Percentiles rank a stretch among this genome's conserved stretches.
These are phyloP conservation scores for Pristionchus fissidentatus DNA, from an alignment of 2,888 invertebrate genomes.

Conservation along the genomic window DNA sequence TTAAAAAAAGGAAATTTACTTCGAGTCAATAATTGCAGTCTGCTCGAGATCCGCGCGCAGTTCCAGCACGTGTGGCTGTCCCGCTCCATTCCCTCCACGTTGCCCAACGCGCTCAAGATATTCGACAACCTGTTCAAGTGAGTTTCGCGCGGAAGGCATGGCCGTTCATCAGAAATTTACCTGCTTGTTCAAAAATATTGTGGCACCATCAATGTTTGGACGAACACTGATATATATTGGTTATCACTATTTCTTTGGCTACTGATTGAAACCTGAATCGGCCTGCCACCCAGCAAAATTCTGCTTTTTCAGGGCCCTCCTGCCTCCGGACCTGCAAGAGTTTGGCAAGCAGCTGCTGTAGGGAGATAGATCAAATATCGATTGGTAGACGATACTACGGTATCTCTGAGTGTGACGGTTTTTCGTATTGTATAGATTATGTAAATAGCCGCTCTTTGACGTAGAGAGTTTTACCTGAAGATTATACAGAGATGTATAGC, in stretches of 20 bases:
- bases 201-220: no score
- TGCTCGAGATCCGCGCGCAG: slow-evolving; percentile 69
- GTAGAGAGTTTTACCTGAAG: not conserved
- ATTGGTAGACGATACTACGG: not conserved
- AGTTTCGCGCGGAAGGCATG: not conserved
- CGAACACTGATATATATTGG: not conserved
- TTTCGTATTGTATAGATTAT: not conserved
- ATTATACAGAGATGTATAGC: slow-evolving; percentile 12
- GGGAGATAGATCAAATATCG: not conserved
- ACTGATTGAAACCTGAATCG: not conserved
- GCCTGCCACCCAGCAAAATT: slow-evolving; percentile 45
- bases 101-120: slow-evolving; percentile 73
- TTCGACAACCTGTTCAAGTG: slow-evolving; percentile 72
- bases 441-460: slow-evolving; percentile 5
- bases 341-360: slow-evolving; percentile 68
- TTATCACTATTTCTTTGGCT: not conserved
- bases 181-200: slow-evolving; percentile 28
- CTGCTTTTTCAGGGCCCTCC: slow-evolving; percentile 78
- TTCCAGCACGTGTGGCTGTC: slow-evolving; percentile 74
- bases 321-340: slow-evolving; percentile 71
- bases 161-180: not conserved
- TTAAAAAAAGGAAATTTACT: not conserved
- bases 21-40: slow-evolving; percentile 53
- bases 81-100: slow-evolving; percentile 69
- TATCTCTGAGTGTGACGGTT: not conserved